Conservation (phyloP, 2,113 vertebrate species). For the Dasypus novemcinctus region DNA sequence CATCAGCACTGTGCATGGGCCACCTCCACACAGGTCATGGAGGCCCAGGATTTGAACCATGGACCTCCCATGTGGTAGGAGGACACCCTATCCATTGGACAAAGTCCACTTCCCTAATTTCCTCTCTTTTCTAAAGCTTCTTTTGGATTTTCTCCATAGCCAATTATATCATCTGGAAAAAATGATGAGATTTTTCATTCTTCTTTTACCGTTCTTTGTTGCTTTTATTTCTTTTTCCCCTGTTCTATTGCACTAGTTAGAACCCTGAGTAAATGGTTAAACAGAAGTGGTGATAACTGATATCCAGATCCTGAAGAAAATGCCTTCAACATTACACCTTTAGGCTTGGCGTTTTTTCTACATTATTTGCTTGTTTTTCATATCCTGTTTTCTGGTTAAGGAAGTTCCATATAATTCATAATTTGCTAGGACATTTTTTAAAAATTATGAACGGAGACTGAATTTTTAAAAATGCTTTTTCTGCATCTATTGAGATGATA, state of each 20-base stretch:
- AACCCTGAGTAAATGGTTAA: not conserved
- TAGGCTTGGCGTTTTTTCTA: not conserved
- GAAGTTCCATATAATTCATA: not conserved
- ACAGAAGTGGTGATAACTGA: not conserved
- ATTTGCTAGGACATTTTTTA: not conserved
- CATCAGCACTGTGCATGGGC: no score
- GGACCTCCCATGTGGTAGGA: no score
- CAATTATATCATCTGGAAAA: not conserved
- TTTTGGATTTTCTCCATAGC: not conserved
- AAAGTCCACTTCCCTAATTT: no score
- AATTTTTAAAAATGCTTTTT: constrained; percentile 6
- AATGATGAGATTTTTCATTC: not conserved
- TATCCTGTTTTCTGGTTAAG: not conserved
- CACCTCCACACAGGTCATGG: no score
- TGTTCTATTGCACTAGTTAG: not conserved
- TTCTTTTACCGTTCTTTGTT: not conserved
- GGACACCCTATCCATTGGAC: no score
- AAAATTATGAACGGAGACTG: not conserved
- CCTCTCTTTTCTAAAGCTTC: not conserved
- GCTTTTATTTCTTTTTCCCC: not conserved
- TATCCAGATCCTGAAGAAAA: not conserved
- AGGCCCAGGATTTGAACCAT: no score
- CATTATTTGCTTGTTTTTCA: not conserved
- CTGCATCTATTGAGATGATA: not conserved
- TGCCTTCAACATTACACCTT: not conserved